phyloP scores from a whole-genome alignment of 2,888 invertebrate species.

The Leucania comma region DNA sequence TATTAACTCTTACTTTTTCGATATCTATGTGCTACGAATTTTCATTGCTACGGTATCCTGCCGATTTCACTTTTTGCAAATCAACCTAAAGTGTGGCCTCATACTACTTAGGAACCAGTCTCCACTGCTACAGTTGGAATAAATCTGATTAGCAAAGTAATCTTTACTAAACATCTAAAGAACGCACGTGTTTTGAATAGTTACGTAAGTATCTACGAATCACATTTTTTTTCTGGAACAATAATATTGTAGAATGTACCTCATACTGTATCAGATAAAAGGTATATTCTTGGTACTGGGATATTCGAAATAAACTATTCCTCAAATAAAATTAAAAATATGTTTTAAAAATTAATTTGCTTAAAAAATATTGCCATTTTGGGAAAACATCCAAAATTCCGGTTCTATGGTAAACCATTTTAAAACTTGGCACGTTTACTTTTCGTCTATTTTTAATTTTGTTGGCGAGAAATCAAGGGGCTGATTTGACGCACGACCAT shows the following conservation, averaged over 20 bases:
- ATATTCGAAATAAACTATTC: not conserved
- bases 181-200: conserved; percentile 16
- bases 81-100: not conserved
- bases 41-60: not conserved
- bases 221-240: not conserved
- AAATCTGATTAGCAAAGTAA: not conserved
- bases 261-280: not conserved
- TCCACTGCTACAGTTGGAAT: not conserved
- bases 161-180: conserved; percentile 6
- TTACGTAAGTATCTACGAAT: not conserved
- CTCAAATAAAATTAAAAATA: conserved; percentile 11
- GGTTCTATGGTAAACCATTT: conserved; percentile 32
- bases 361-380: conserved; percentile 54
- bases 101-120: not conserved
- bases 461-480: conserved; percentile 57
- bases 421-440: conserved; percentile 53
- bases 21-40: not conserved
- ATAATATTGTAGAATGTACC: not conserved
- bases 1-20: not conserved
- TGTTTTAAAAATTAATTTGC: conserved; percentile 17
- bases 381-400: conserved; percentile 38
- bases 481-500: conserved; percentile 27
- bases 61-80: not conserved
- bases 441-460: conserved; percentile 55
- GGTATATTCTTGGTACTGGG: not conserved